phyloP scores from a whole-genome alignment of 2,797 vertebrate species.

The Telmatherina bonti region DNA sequence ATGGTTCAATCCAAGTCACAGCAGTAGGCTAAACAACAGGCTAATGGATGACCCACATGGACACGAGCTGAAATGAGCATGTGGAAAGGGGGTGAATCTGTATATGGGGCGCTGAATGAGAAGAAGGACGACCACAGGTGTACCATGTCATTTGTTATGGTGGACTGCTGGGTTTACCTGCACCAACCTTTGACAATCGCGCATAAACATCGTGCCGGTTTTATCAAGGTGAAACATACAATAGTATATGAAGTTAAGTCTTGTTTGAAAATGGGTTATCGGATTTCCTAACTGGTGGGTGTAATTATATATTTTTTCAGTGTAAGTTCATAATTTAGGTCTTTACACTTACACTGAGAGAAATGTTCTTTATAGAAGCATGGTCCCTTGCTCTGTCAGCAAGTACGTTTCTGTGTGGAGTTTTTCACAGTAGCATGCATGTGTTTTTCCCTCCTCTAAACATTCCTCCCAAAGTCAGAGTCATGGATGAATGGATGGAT shows the following conservation, averaged over 20 bases:
- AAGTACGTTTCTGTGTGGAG: too few species aligned
- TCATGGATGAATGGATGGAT: neutral
- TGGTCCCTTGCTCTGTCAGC: too few species aligned
- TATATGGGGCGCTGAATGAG: neutral
- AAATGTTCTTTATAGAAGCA: too few species aligned
- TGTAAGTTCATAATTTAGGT: too few species aligned
- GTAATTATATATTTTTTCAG: too few species aligned
- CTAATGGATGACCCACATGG: neutral
- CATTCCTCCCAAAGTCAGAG: too few species aligned
- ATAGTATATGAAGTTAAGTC: too few species aligned
- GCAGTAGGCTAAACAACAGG: conserved; percentile 26
- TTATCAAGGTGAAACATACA: neutral
- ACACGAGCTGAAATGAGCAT: conserved; percentile 10
- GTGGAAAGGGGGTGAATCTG: conserved; percentile 6
- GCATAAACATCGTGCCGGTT: neutral
- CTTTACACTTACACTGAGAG: too few species aligned
- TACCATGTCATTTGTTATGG: neutral
- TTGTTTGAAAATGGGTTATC: too few species aligned
- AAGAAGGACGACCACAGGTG: conserved; percentile 18
- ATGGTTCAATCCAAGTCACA: conserved; percentile 24
- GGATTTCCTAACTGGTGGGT: too few species aligned
- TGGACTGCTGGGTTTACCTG: neutral
- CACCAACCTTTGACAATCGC: neutral
- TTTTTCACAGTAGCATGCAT: too few species aligned
- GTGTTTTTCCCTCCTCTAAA: too few species aligned